Evolutionary conservation across 2,888 invertebrate species (phyloP).

Genomic region (Drosophila nr. perissopoda): DNA sequence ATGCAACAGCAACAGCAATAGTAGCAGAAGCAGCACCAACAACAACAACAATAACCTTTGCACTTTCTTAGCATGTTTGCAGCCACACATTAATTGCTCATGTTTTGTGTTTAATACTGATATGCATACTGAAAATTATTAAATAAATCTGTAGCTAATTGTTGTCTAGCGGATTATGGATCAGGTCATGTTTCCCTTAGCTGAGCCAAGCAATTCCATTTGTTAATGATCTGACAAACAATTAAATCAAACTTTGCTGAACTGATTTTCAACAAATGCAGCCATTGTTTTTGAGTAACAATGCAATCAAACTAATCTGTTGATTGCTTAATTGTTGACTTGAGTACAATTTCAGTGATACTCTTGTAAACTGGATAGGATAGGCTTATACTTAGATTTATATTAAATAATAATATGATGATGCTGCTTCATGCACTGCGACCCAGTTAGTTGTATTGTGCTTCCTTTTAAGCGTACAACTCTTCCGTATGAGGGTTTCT

Average conservation of each 20-base stretch:
- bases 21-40: slow-evolving; percentile 10
- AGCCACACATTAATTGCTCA: slow-evolving; percentile 27
- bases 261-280: not conserved
- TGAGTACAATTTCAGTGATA: not conserved
- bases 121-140: slow-evolving; percentile 16
- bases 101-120: slow-evolving; percentile 3
- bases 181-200: not conserved
- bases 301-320: not conserved
- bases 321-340: not conserved
- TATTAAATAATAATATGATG: not conserved
- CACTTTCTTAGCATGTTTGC: slow-evolving; percentile 10
- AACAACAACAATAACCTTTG: not conserved
- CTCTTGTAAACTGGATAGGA: not conserved
- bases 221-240: not conserved
- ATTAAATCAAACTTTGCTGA: not conserved
- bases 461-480: not conserved
- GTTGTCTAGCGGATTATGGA: not conserved
- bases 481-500: not conserved
- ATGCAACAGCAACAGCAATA: slow-evolving; percentile 22
- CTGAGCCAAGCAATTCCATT: not conserved
- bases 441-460: not conserved
- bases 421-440: not conserved
- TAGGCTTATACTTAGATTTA: not conserved
- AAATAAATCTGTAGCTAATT: slow-evolving; percentile 24
- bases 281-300: not conserved